These are phyloP conservation scores for Gymnodraco acuticeps DNA, from an alignment of 2,797 vertebrate genomes.

Conservation along the genomic window DNA sequence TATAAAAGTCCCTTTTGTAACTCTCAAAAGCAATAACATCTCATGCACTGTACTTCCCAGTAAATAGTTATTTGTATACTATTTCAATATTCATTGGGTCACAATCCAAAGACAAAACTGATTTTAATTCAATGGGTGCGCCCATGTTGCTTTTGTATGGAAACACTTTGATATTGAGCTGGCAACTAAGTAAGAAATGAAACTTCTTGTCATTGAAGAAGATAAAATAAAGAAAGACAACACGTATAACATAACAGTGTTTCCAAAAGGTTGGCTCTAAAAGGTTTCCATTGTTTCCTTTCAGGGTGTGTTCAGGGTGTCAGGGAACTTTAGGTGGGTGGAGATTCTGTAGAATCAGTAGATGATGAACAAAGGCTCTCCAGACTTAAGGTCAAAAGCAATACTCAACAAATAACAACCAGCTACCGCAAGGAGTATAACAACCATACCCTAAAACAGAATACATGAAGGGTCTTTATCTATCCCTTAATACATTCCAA, in stretches of 20 bases:
- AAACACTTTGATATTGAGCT: background rate
- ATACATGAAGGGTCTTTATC: too few species aligned
- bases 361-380: background rate
- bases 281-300: background rate
- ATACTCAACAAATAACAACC: background rate
- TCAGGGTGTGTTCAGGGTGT: slow-evolving; percentile 11
- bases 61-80: background rate
- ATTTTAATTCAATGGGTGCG: background rate
- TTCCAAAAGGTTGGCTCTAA: background rate
- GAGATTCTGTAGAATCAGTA: background rate
- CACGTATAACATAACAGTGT: background rate
- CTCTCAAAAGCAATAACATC: background rate
- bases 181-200: too few species aligned
- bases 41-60: background rate
- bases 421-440: background rate
- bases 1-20: background rate
- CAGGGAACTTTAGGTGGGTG: background rate
- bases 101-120: background rate
- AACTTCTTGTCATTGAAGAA: too few species aligned
- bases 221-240: background rate
- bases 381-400: background rate
- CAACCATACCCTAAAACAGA: slow-evolving; percentile 25
- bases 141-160: background rate
- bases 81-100: background rate
- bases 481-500: background rate